phyloP scores from a whole-genome alignment of 2,113 vertebrate genomes.

The Sylvietta virens region DNA sequence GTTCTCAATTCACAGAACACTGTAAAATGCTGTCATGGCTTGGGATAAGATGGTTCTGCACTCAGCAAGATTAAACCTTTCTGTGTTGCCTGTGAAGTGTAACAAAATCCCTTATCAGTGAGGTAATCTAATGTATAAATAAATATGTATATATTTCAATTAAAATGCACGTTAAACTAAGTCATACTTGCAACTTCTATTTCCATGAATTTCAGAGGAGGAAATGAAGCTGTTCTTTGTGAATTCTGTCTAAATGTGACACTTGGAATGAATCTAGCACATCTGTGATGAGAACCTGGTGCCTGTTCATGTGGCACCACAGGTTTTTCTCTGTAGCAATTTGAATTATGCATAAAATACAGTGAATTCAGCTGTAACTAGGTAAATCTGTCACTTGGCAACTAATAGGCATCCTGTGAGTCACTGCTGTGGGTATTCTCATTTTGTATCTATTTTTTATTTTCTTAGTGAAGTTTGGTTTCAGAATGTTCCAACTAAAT shows the following conservation, averaged over 20 bases:
- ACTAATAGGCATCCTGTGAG: background rate
- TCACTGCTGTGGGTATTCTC: background rate
- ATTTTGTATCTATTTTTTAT: background rate
- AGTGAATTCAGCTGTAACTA: slow-evolving; percentile 10
- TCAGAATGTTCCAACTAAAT: background rate
- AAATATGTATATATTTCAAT: background rate
- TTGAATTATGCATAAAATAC: background rate
- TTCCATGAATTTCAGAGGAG: background rate
- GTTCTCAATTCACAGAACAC: background rate
- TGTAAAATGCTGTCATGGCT: background rate
- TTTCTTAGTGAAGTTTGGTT: background rate
- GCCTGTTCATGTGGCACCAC: background rate
- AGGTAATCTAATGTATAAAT: background rate
- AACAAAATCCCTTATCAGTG: background rate
- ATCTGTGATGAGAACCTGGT: background rate
- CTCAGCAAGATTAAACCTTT: background rate
- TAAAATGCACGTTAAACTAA: background rate
- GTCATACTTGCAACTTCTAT: background rate
- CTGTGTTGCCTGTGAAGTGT: background rate
- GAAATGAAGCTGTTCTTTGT: background rate
- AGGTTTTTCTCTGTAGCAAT: background rate
- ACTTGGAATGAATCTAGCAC: background rate
- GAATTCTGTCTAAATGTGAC: background rate
- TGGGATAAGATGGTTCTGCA: background rate
- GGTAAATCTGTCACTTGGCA: slow-evolving; percentile 33